Evolutionary conservation across 1,140 invertebrate genomes (phyloP), one percentile per base, ranked within the genome.

Genomic region (Pseudoatta argentina): DNA sequence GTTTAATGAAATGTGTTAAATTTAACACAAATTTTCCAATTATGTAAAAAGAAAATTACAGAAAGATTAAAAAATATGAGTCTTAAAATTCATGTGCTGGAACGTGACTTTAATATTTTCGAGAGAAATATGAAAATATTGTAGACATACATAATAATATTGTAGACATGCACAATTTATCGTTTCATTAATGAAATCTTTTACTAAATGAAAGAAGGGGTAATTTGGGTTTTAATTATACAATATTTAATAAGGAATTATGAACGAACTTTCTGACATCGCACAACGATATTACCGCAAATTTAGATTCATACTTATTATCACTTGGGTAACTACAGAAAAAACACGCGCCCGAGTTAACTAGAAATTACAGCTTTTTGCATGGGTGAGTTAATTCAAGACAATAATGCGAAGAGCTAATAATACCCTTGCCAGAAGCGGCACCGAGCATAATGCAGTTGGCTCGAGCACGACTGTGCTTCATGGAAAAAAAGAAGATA

Each of bases 361-460:
- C 24, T 12, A 66, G 76, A 78, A 66, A 66, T 78, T 66, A 78
- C 76, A 66, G 76, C 76, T 78, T 78, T 78, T 78, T 78, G 12
- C 76, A 18, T 48, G 59, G 21, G 59, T 18, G 44, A 51, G 18
- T 78, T 78, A 78, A 78, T 66, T 44, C 61, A 51, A 61, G 76
- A 66, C 59, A 66, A 78, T 78, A 78, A 78, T 34, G 24, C 61
- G 63, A 78, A 18, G 12, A 66, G 39, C 61, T 78, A 78, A 78
- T 78, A 66, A 78, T 78, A 48, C 76, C 18, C 34, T 76, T 66
- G 76, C 59, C 75, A 51, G 76, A 66, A 48, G 39, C 61, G 44
- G 10, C 21, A 16, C 21, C 73, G 16, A 63, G 59, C 3, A n/a
- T 66, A 48, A 78, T 78, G 63, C 39, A 77, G 57, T 44, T 44